Conservation (phyloP, 2,113 vertebrate species). For the Camelus bactrianus region DNA sequence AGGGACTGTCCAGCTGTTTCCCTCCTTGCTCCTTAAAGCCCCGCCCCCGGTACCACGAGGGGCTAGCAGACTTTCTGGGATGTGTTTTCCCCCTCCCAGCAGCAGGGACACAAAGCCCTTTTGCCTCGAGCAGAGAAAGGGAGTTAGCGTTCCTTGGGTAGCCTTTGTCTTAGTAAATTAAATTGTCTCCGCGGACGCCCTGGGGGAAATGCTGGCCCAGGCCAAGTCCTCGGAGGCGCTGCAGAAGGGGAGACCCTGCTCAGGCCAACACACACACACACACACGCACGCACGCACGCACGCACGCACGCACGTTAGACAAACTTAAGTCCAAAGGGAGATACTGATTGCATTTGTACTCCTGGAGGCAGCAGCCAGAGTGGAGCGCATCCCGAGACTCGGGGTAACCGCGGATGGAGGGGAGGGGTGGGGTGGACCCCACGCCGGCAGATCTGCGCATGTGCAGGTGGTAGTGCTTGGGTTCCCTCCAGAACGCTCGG, state of each 20-base stretch:
- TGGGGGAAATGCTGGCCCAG: background rate
- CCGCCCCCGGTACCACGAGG: background rate
- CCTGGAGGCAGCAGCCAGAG: background rate
- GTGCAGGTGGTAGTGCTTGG: background rate
- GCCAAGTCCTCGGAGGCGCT: background rate
- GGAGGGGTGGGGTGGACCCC: background rate
- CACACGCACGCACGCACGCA: no score
- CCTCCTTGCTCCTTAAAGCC: background rate
- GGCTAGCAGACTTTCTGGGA: background rate
- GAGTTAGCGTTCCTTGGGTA: background rate
- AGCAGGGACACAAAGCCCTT: background rate
- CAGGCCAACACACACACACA: background rate
- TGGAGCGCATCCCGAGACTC: background rate
- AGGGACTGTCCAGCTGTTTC: background rate
- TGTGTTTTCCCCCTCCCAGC: background rate
- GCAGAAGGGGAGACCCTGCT: background rate
- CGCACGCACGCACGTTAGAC: background rate
- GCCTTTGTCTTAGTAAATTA: slow-evolving; percentile 62
- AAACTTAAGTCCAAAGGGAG: background rate
- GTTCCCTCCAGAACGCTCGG: background rate
- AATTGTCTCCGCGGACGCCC: background rate
- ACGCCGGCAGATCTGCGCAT: background rate
- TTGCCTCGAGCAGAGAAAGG: background rate
- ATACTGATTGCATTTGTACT: background rate
- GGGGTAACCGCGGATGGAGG: background rate